phyloP scores from a whole-genome alignment of 2,888 invertebrate species.

The Dinocampus coccinellae region DNA sequence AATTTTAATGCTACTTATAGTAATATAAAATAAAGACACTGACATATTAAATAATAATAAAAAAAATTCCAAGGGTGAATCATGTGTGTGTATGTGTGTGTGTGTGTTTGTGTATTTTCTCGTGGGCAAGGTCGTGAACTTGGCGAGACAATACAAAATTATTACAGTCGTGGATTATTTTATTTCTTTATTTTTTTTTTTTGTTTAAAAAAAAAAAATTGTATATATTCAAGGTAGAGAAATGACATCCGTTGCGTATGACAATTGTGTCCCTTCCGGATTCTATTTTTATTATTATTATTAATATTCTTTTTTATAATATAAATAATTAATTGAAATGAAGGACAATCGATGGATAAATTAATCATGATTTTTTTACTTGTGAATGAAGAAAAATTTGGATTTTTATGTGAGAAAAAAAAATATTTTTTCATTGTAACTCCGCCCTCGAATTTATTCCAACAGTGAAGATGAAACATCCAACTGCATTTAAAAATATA shows the following conservation, averaged over 20 bases:
- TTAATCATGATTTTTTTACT: too few relatives aligned
- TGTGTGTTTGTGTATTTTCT: background rate
- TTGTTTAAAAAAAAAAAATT: constrained; percentile 33
- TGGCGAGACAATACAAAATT: constrained; percentile 34
- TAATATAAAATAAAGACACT: background rate
- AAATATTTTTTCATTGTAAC: too few relatives aligned
- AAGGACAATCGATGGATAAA: too few relatives aligned
- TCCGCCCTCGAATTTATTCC: constrained; percentile 25
- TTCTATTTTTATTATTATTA: too few relatives aligned
- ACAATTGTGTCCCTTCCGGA: constrained; percentile 29
- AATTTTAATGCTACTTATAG: background rate
- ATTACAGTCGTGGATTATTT: background rate
- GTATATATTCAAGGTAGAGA: too few relatives aligned
- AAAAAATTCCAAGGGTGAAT: background rate
- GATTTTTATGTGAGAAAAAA: too few relatives aligned
- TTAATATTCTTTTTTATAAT: too few relatives aligned
- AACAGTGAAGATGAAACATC: background rate
- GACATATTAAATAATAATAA: constrained; percentile 8
- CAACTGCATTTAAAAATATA: constrained; percentile 1
- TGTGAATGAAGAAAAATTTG: too few relatives aligned
- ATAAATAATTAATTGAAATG: too few relatives aligned
- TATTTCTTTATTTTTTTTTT: too few relatives aligned
- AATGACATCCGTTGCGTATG: constrained; percentile 33
- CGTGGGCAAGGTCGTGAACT: constrained; percentile 34
- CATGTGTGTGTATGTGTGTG: background rate